phyloP scores from a whole-genome alignment of 92 coral and sea anemone species.

The Palythoa caribaeorum region DNA sequence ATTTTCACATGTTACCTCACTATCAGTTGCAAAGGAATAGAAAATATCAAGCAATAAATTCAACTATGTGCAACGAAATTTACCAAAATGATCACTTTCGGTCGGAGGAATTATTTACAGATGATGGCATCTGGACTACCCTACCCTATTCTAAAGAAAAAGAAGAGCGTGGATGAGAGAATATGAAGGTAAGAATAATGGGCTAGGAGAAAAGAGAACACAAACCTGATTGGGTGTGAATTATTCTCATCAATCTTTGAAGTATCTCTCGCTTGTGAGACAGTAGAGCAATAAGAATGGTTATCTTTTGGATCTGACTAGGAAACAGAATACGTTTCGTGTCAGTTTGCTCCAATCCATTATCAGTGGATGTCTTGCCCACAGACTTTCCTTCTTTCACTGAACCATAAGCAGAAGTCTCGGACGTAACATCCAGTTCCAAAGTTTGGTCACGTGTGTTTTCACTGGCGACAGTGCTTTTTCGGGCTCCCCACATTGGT shows the following conservation, averaged over 20 bases:
- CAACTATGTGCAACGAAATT: no score
- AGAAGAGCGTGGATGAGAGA: no score
- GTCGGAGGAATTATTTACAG: no score
- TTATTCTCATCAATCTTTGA: slow-evolving; percentile 58
- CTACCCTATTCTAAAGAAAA: no score
- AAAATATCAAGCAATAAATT: no score
- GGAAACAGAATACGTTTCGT: slow-evolving; percentile 60
- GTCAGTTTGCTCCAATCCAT: slow-evolving; percentile 44
- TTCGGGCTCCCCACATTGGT: slow-evolving; percentile 46
- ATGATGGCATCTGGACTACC: no score
- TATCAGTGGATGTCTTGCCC: slow-evolving; percentile 26
- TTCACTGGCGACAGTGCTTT: slow-evolving; percentile 72
- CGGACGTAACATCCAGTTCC: slow-evolving; percentile 73
- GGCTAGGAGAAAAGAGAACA: not conserved
- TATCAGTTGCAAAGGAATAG: no score
- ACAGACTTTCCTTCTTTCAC: slow-evolving; percentile 57
- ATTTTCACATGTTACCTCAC: no score
- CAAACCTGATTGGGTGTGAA: slow-evolving; percentile 43
- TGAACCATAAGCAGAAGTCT: slow-evolving; percentile 65
- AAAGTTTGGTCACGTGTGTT: slow-evolving; percentile 64
- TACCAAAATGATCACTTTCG: no score
- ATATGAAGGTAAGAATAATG: no score
- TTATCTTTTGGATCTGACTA: slow-evolving; percentile 83
- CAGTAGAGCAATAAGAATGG: slow-evolving; percentile 83
- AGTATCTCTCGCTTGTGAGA: slow-evolving; percentile 88